Conservation (phyloP, 2,888 invertebrate genomes). For the Hyposoter didymator region DNA sequence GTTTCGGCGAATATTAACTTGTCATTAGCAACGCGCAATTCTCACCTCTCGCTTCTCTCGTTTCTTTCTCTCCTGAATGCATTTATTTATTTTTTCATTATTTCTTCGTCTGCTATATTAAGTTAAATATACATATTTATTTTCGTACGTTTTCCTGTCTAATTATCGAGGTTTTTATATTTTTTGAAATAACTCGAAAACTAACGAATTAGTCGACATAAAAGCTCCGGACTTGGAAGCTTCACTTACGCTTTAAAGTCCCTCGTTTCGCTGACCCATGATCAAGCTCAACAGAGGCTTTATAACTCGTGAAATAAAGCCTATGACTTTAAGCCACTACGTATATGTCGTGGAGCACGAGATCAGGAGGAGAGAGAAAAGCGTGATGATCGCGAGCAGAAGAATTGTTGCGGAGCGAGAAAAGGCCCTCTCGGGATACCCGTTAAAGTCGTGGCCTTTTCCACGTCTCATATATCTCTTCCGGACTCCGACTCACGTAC, state of each 20-base stretch:
- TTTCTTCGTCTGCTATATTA: background rate
- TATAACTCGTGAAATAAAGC: slow-evolving; percentile 49
- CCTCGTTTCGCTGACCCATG: slow-evolving; percentile 26
- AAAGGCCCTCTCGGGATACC: slow-evolving; percentile 55
- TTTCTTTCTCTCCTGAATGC: background rate
- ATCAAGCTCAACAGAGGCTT: slow-evolving; percentile 45
- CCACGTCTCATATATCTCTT: slow-evolving; percentile 49
- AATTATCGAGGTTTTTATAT: background rate
- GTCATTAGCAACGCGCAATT: slow-evolving; percentile 51
- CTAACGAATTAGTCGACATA: background rate
- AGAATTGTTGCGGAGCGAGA: slow-evolving; percentile 61
- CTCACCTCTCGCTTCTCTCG: slow-evolving; percentile 22
- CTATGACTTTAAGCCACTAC: slow-evolving; percentile 49
- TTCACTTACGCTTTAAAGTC: background rate
- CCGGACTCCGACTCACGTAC: slow-evolving; percentile 31
- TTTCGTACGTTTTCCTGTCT: background rate
- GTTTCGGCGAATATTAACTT: slow-evolving; percentile 55
- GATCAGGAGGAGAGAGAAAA: slow-evolving; percentile 49
- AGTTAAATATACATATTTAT: background rate
- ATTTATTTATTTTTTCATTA: background rate
- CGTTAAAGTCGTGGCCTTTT: slow-evolving; percentile 65
- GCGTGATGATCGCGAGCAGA: slow-evolving; percentile 54
- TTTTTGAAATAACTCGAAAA: background rate
- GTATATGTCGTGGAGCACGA: slow-evolving; percentile 38
- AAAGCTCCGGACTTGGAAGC: background rate